Evolutionary conservation across 2,888 invertebrate species (phyloP).

Genomic region (Uropetala carovei): DNA sequence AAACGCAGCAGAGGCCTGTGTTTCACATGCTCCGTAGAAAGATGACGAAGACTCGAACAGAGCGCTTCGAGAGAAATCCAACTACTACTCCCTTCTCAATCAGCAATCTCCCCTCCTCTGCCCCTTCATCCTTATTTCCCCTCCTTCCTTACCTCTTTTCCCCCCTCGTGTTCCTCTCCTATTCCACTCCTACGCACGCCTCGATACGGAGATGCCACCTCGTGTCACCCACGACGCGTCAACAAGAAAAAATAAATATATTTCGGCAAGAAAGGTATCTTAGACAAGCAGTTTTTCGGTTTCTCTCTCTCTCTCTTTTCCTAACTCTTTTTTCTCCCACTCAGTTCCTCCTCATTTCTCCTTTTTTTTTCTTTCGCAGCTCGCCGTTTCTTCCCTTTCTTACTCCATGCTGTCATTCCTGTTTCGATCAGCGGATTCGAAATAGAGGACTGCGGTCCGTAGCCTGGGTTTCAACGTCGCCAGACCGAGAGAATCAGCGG

Average conservation of each 20-base stretch:
- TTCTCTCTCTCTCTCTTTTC: no score
- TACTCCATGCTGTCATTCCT: not conserved
- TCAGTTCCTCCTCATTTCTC: no score
- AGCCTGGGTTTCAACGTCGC: not conserved
- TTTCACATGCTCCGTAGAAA: not conserved
- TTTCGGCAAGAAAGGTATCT: no score
- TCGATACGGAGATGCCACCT: constrained; percentile 7
- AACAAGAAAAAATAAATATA: not conserved
- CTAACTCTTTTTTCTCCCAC: no score
- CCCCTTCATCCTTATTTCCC: not conserved
- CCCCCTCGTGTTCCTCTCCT: not conserved
- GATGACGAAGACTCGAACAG: not conserved
- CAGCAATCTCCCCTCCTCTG: not conserved
- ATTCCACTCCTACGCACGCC: not conserved
- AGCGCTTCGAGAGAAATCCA: not conserved
- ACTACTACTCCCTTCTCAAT: not conserved
- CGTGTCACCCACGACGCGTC: constrained; percentile 24
- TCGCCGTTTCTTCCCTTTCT: not conserved
- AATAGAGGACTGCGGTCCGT: constrained; percentile 1
- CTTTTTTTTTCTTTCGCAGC: not conserved
- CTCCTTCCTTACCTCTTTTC: not conserved
- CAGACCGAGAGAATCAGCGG: not conserved
- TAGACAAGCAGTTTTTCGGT: no score
- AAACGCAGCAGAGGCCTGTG: not conserved
- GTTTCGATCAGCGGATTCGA: not conserved